Percentiles rank a stretch among this genome's conserved stretches.
Evolutionary conservation across 2,113 vertebrate species (phyloP).

Genomic region (Sebastes fasciatus): DNA sequence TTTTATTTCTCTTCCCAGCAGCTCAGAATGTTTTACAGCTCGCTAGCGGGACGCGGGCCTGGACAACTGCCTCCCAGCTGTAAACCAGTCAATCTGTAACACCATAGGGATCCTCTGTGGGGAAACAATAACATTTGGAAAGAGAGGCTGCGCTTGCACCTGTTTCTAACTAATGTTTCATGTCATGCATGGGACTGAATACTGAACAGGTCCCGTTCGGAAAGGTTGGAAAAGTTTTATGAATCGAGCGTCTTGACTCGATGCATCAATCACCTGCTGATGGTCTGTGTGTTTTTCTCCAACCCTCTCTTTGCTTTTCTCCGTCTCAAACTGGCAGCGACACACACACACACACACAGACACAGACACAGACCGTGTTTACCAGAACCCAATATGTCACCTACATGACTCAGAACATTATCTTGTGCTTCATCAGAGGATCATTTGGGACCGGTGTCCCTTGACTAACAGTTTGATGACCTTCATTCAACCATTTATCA

Average conservation of each 20-base stretch:
- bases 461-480: conserved; percentile 2
- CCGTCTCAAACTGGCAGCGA: conserved; percentile 2
- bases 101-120: conserved; percentile 37
- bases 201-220: conserved; percentile 15
- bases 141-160: conserved; percentile 24
- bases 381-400: background rate
- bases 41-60: conserved; percentile 26
- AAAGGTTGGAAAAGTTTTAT: conserved; percentile 16
- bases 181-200: conserved; percentile 38
- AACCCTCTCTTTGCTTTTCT: background rate
- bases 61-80: conserved; percentile 55
- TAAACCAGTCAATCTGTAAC: conserved; percentile 57
- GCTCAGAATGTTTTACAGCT: conserved; percentile 44
- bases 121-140: conserved; percentile 49
- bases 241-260: conserved; percentile 31
- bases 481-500: background rate
- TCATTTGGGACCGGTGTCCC: background rate
- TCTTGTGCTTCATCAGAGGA: background rate
- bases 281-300: conserved; percentile 3
- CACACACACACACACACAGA: conserved; percentile 10
- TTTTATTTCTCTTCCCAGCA: conserved; percentile 37
- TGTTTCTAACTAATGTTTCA: conserved; percentile 48
- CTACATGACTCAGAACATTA: conserved; percentile 6
- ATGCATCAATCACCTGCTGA: conserved; percentile 32
- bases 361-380: background rate